A percentile compares a stretch with the other conserved stretches of the same genome.
These are phyloP conservation scores for Baccha elongata DNA, from an alignment of 2,888 invertebrate genomes.

Conservation along the genomic window DNA sequence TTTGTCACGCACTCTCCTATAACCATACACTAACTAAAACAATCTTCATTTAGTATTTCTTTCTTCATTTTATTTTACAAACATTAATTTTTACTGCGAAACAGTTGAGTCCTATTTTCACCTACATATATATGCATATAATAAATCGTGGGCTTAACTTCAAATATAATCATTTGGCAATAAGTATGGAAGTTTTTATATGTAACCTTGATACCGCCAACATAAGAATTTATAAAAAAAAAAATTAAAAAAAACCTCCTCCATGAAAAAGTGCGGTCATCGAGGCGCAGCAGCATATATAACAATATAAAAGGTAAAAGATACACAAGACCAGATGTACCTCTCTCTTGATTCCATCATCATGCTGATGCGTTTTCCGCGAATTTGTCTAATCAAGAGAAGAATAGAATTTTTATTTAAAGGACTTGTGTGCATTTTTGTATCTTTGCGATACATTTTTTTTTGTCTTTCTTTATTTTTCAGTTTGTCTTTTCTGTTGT, in stretches of 20 bases:
- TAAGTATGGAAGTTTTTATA: too few relatives aligned
- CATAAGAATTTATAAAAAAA: not conserved
- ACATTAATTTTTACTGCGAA: not conserved
- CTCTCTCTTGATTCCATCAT: slow-evolving; percentile 62
- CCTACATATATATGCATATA: too few relatives aligned
- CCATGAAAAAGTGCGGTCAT: slow-evolving; percentile 13
- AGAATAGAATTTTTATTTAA: slow-evolving; percentile 67
- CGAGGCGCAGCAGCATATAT: slow-evolving; percentile 68
- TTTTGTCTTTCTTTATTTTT: slow-evolving; percentile 2
- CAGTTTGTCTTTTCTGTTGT: not conserved
- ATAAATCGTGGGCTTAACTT: not conserved
- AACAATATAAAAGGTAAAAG: slow-evolving; percentile 12
- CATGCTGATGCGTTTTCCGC: slow-evolving; percentile 80
- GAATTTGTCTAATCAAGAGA: slow-evolving; percentile 80
- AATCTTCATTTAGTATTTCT: too few relatives aligned
- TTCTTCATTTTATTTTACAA: not conserved
- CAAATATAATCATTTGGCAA: too few relatives aligned
- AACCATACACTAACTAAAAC: too few relatives aligned
- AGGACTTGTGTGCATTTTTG: slow-evolving; percentile 69
- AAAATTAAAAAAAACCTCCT: slow-evolving; percentile 19
- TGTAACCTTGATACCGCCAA: not conserved
- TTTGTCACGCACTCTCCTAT: too few relatives aligned
- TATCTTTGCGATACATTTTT: slow-evolving; percentile 31
- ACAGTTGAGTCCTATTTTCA: not conserved
- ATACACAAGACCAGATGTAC: slow-evolving; percentile 42